A percentile compares a stretch with the other conserved stretches of the same genome.
Evolutionary conservation across 2,113 vertebrate genomes (phyloP).

Genomic region (Leptodactylus fuscus): DNA sequence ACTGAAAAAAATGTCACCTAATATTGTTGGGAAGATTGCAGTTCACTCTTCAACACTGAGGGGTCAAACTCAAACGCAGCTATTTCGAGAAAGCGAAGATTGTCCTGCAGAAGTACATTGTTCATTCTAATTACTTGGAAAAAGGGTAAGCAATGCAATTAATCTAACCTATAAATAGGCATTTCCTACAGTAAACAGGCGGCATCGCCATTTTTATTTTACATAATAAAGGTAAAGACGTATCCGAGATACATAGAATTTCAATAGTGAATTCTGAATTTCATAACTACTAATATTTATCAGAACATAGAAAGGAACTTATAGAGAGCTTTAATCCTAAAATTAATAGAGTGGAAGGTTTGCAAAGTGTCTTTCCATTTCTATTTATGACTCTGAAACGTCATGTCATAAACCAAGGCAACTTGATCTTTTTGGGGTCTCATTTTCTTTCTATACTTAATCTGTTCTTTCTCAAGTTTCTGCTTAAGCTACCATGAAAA

Average conservation of each 20-base stretch:
- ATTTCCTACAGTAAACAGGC: neutral
- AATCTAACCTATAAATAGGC: slow-evolving; percentile 30
- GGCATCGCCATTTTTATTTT: neutral
- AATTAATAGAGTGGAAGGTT: neutral
- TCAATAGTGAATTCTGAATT: neutral
- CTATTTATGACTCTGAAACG: neutral
- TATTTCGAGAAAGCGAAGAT: slow-evolving; percentile 12
- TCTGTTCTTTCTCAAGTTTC: slow-evolving; percentile 41
- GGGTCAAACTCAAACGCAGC: slow-evolving; percentile 9
- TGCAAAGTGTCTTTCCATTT: neutral
- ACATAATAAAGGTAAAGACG: neutral
- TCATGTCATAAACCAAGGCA: slow-evolving; percentile 4
- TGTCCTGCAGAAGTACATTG: neutral
- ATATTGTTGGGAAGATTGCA: slow-evolving; percentile 29
- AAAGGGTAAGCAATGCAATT: slow-evolving; percentile 47
- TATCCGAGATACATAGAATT: neutral
- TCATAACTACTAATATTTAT: neutral
- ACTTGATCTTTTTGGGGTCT: slow-evolving; percentile 29
- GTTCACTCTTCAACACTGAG: neutral
- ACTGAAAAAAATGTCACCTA: slow-evolving; percentile 24
- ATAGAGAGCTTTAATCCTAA: neutral
- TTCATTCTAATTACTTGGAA: slow-evolving; percentile 22
- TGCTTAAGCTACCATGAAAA: slow-evolving; percentile 42
- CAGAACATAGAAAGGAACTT: neutral
- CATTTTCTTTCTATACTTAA: slow-evolving; percentile 36